Conservation (phyloP, 2,797 vertebrate genomes). For the Aldrovandia affinis region DNA sequence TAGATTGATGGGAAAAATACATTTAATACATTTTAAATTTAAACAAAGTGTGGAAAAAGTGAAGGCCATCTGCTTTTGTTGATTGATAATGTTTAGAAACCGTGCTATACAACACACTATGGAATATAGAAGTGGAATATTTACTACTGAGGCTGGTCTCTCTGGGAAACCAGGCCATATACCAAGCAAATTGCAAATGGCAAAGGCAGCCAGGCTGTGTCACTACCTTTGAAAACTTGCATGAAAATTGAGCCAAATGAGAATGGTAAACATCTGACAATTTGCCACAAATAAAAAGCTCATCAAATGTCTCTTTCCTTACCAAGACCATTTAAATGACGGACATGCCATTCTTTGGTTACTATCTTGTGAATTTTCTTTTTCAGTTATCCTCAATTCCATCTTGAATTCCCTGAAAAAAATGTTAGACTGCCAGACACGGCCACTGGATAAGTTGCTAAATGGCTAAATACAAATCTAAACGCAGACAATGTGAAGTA, state of each 20-base stretch:
- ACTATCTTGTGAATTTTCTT: too few species aligned
- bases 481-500: too few species aligned
- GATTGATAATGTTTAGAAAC: neutral
- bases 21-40: too few species aligned
- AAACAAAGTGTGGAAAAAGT: too few species aligned
- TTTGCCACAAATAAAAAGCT: neutral
- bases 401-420: too few species aligned
- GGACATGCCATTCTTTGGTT: neutral
- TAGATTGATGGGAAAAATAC: too few species aligned
- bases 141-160: neutral
- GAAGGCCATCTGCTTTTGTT: too few species aligned
- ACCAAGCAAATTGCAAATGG: neutral
- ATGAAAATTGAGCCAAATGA: neutral
- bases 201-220: neutral
- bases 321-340: slow-evolving; percentile 1
- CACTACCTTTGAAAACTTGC: neutral
- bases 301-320: neutral
- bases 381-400: too few species aligned
- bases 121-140: neutral
- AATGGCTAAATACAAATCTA: too few species aligned
- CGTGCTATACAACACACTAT: neutral
- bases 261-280: neutral
- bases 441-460: too few species aligned
- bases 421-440: too few species aligned
- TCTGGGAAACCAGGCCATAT: neutral